Conservation (phyloP, 2,888 invertebrate species). For the Agrotis ipsilon region DNA sequence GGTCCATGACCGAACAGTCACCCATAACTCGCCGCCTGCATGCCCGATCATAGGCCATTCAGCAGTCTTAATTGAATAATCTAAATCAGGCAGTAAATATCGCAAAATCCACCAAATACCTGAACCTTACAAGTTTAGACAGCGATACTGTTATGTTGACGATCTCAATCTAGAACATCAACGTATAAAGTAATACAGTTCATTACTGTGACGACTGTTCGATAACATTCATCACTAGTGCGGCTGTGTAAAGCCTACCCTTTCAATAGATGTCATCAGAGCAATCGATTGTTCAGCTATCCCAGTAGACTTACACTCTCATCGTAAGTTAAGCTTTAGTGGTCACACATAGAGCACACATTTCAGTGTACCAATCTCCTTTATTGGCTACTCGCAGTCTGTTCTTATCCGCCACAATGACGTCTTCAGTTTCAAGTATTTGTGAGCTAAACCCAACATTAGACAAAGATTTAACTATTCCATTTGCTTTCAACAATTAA, state of each 20-base stretch:
- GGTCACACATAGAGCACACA: background rate
- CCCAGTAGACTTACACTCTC: too few relatives aligned
- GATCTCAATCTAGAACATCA: too few relatives aligned
- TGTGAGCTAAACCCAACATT: background rate
- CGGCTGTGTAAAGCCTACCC: constrained; percentile 2
- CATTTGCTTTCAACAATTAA: background rate
- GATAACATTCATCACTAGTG: constrained; percentile 26
- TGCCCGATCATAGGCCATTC: too few relatives aligned
- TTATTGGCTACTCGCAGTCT: background rate
- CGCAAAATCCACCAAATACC: background rate
- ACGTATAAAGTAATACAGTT: too few relatives aligned
- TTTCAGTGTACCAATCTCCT: background rate
- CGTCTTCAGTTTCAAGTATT: constrained; percentile 4
- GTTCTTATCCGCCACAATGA: constrained; percentile 23
- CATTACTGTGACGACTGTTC: background rate
- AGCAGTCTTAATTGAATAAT: background rate
- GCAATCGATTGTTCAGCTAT: too few relatives aligned
- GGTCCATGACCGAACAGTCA: too few relatives aligned
- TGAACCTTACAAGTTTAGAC: too few relatives aligned
- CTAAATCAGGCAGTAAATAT: background rate
- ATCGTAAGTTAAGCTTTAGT: too few relatives aligned
- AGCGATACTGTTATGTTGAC: too few relatives aligned
- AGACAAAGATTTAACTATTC: background rate
- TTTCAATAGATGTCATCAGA: background rate
- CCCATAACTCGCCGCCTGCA: too few relatives aligned